Evolutionary conservation across 1,140 invertebrate genomes (phyloP).

Genomic region (Cotesia typhae): DNA sequence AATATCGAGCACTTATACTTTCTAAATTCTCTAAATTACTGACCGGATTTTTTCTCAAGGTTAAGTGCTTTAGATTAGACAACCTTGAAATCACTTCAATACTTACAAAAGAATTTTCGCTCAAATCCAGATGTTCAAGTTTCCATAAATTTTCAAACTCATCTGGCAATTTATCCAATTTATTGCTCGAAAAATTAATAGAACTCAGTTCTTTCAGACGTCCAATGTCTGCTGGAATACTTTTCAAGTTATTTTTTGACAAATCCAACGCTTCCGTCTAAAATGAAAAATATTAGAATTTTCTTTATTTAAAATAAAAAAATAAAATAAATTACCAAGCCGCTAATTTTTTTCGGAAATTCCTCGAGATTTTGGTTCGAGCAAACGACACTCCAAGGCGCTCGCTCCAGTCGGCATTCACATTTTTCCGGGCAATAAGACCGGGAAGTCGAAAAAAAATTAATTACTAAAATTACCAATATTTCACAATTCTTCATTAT

Average conservation of each 20-base stretch:
- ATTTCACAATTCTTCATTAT: neutral
- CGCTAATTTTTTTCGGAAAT: slow-evolving; percentile 50
- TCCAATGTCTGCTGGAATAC: slow-evolving; percentile 47
- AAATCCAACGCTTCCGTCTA: slow-evolving; percentile 55
- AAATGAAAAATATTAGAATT: slow-evolving; percentile 5
- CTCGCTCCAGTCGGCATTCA: slow-evolving; percentile 43
- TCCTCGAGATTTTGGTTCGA: slow-evolving; percentile 38
- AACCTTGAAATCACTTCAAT: slow-evolving; percentile 48
- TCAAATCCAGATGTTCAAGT: slow-evolving; percentile 51
- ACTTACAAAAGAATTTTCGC: slow-evolving; percentile 44
- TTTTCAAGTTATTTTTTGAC: slow-evolving; percentile 50
- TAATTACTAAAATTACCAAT: slow-evolving; percentile 3
- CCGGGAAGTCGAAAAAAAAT: neutral
- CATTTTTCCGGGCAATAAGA: slow-evolving; percentile 47
- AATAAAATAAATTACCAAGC: slow-evolving; percentile 34
- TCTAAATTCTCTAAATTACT: slow-evolving; percentile 45
- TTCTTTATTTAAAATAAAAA: slow-evolving; percentile 2
- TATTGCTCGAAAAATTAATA: slow-evolving; percentile 55
- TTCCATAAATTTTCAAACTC: slow-evolving; percentile 44
- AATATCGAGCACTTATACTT: slow-evolving; percentile 43
- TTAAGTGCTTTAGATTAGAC: slow-evolving; percentile 45
- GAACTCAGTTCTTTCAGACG: slow-evolving; percentile 48
- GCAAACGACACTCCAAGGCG: slow-evolving; percentile 46
- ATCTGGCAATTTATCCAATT: slow-evolving; percentile 47
- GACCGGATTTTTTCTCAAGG: slow-evolving; percentile 53